These are phyloP conservation scores for Neoaliturus tenellus DNA, from an alignment of 2,888 invertebrate species.

Conservation along the genomic window DNA sequence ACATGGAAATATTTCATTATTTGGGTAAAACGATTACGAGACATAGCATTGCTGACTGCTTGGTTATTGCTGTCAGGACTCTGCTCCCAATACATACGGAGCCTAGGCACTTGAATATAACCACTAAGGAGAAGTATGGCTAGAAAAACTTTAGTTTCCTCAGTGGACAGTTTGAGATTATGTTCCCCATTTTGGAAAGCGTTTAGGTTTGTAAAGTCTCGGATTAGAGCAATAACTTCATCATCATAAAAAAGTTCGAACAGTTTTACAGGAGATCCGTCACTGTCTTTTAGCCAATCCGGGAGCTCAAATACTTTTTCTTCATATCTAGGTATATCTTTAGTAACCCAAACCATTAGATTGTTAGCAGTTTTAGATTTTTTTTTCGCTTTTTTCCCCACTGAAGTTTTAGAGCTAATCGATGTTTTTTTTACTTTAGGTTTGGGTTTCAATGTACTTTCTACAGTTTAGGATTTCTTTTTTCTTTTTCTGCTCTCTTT, in stretches of 20 bases:
- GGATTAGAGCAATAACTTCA: conserved; percentile 20
- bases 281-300: conserved; percentile 43
- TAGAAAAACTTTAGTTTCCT: conserved; percentile 36
- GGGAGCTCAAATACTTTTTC: conserved; percentile 44
- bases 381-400: background rate
- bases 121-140: conserved; percentile 29
- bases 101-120: conserved; percentile 31
- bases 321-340: background rate
- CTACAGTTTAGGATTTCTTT: background rate
- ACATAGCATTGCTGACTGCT: conserved; percentile 32
- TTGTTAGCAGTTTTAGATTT: background rate
- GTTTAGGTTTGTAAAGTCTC: background rate
- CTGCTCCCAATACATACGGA: conserved; percentile 51
- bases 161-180: background rate
- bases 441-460: background rate
- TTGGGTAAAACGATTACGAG: background rate
- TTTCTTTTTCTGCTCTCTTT: background rate
- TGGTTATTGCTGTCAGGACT: conserved; percentile 50
- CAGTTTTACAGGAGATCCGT: conserved; percentile 45
- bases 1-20: conserved; percentile 50
- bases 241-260: conserved; percentile 33
- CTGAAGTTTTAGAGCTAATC: background rate
- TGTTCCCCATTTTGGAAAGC: conserved; percentile 32
- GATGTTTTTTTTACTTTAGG: background rate
- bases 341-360: background rate